Evolutionary conservation across 2,888 invertebrate species (phyloP).

Genomic region (Epinotia ramella): DNA sequence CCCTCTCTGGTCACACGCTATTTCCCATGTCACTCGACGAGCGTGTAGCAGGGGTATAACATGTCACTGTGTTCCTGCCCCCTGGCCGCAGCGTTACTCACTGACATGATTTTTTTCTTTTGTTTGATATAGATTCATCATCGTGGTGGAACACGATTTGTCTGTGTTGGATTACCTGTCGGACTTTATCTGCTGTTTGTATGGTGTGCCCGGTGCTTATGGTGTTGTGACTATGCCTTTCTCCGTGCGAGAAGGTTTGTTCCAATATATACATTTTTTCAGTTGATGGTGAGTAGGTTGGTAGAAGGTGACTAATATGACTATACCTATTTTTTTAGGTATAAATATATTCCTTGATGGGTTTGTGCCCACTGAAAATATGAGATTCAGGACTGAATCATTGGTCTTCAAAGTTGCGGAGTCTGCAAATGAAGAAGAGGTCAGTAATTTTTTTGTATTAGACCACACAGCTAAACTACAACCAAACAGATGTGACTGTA

Average conservation of each 20-base stretch:
- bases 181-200: slow-evolving; percentile 99
- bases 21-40: no score
- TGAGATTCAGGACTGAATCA: slow-evolving; percentile 98
- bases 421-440: slow-evolving; percentile 98
- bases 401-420: slow-evolving; percentile 99
- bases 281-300: not conserved
- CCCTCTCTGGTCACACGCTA: no score
- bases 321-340: slow-evolving; percentile 78
- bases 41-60: no score
- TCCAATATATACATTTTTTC: not conserved
- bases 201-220: slow-evolving; percentile 99
- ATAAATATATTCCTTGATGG: slow-evolving; percentile 99
- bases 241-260: slow-evolving; percentile 97
- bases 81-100: not conserved
- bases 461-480: not conserved
- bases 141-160: slow-evolving; percentile 99
- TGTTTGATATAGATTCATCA: slow-evolving; percentile 92
- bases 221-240: slow-evolving; percentile 99
- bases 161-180: slow-evolving; percentile 99
- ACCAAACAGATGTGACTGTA: not conserved
- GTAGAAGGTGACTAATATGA: not conserved
- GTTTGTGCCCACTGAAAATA: slow-evolving; percentile 99
- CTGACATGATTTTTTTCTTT: slow-evolving; percentile 48
- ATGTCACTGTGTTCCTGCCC: no score
- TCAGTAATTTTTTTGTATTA: slow-evolving; percentile 50